Evolutionary conservation across 2,888 invertebrate species (phyloP), one percentile per base, ranked within the genome.

Genomic region (Tuta absoluta): DNA sequence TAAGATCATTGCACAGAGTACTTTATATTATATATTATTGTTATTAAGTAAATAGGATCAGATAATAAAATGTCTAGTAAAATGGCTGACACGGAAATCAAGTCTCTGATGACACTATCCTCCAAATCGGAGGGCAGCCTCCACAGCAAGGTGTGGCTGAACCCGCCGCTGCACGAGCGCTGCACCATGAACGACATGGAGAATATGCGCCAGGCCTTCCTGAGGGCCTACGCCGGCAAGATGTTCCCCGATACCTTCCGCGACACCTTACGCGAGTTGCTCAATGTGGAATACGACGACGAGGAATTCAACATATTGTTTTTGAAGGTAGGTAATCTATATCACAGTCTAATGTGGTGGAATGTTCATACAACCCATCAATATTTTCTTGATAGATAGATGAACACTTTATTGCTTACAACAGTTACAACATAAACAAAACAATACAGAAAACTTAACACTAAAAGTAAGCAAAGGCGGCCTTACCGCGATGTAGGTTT

Each of bases 261-360:
- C 0, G 78, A 76, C 1, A 84, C 90, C 69, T 86, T 93, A 61
- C 81, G 91, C 68, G 80, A 84, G 21, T 67, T 89, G 28, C 87
- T 92, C 0, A 89, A 88, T 66, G 84, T 93, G 14, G 88, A 89
- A 63, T 93, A 92, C 67, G 87, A 89, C 45, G 93, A 94, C 45
- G 91, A 93, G 0, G 93, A 94, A 56, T 95, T 91, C 68, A 92
- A 93, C 56, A 89, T 93, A 69, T 80, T 95, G 19, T 95, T 95
- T 81, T 79, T 92, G 65, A 94, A 94, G 86, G 94, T 94, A 33
- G 4, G 4, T 8, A 33, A 33, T 33, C n/a, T n/a, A n/a, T n/a
- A n/a, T n/a, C n/a, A n/a, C n/a, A n/a, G n/a, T n/a, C n/a, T n/a
- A n/a, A n/a, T n/a, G n/a, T n/a, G n/a, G n/a, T n/a, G n/a, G n/a